Percentiles rank a stretch among this genome's conserved stretches.
These are phyloP conservation scores for Pseudocheirus occidentalis DNA, from an alignment of 2,797 vertebrate species.

Conservation along the genomic window DNA sequence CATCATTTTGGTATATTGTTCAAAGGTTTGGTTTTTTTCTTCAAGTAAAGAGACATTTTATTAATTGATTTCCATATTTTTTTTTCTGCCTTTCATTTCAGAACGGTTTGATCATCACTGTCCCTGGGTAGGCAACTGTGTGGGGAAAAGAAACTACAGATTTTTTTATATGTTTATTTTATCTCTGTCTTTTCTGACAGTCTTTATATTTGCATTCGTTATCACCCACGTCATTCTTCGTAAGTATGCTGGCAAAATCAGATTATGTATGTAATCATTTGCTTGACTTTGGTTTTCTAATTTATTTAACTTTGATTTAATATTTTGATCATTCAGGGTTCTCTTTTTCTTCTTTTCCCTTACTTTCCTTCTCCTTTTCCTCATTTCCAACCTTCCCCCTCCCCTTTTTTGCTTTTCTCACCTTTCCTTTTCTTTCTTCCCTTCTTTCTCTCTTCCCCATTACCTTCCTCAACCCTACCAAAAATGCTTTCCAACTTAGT, in stretches of 20 bases:
- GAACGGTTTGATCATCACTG: constrained; percentile 99
- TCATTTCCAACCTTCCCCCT: neutral
- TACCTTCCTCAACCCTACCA: neutral
- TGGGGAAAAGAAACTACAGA: constrained; percentile 99
- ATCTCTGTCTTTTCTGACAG: constrained; percentile 99
- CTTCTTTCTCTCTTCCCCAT: neutral
- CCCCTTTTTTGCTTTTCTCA: neutral
- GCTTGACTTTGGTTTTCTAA: constrained; percentile 81
- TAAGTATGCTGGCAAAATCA: constrained; percentile 91
- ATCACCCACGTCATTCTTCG: constrained; percentile 98
- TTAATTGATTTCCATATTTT: constrained; percentile 83
- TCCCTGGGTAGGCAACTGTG: constrained; percentile 99
- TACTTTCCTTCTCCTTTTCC: neutral
- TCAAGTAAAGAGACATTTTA: constrained; percentile 67
- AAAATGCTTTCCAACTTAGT: neutral
- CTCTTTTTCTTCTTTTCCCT: constrained; percentile 39
- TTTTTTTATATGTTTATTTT: constrained; percentile 99
- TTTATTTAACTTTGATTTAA: constrained; percentile 74
- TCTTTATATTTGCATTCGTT: constrained; percentile 99
- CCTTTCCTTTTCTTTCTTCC: neutral
- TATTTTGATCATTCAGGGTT: constrained; percentile 68
- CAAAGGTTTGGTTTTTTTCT: constrained; percentile 47
- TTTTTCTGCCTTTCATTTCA: constrained; percentile 89
- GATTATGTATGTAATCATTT: constrained; percentile 82
- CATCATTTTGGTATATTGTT: constrained; percentile 55